phyloP scores from a whole-genome alignment of 2,797 vertebrate genomes.

The Pseudomugil tenellus region DNA sequence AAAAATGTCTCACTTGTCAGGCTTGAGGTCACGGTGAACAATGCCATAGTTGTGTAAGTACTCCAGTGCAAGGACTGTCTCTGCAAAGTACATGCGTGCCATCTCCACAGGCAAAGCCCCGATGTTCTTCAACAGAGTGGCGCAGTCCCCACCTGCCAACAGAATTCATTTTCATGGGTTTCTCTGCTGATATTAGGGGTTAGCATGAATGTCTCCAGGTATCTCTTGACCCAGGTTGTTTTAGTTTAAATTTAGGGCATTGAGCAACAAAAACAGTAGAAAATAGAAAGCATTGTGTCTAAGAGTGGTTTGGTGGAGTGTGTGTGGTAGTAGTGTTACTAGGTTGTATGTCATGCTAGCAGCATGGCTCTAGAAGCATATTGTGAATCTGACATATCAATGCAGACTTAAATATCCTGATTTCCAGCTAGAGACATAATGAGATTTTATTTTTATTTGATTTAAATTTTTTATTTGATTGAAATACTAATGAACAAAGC shows the following conservation, averaged over 20 bases:
- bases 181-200: slow-evolving; percentile 7
- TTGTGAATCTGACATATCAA: not conserved
- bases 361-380: not conserved
- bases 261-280: slow-evolving; percentile 1
- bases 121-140: slow-evolving; percentile 91
- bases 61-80: slow-evolving; percentile 90
- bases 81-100: slow-evolving; percentile 93
- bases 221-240: not conserved
- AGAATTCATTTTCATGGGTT: slow-evolving; percentile 11
- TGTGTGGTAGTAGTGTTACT: not conserved
- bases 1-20: slow-evolving; percentile 86
- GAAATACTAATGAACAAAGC: too few relatives aligned
- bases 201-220: slow-evolving; percentile 17
- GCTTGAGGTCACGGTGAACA: slow-evolving; percentile 92
- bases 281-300: not conserved
- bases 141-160: slow-evolving; percentile 89
- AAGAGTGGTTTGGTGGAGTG: not conserved
- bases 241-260: slow-evolving; percentile 6
- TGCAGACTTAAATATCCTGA: too few relatives aligned
- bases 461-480: too few relatives aligned
- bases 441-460: too few relatives aligned
- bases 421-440: too few relatives aligned
- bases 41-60: slow-evolving; percentile 94
- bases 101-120: slow-evolving; percentile 91
- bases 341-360: not conserved